Conservation (phyloP, 1,140 invertebrate species). For the Teleogryllus occipitalis region DNA sequence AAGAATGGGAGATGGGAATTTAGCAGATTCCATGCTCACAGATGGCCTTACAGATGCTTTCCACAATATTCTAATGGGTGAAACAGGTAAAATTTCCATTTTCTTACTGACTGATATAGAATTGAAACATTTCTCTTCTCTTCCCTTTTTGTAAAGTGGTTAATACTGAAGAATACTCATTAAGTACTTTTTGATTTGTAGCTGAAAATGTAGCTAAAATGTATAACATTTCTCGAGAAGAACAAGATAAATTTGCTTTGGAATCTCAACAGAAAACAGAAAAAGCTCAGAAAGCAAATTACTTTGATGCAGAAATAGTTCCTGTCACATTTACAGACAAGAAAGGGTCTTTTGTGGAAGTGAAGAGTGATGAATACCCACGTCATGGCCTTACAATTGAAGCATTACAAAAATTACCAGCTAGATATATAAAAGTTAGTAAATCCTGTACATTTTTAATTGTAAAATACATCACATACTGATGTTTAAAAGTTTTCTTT, state of each 20-base stretch:
- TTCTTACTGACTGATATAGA: neutral
- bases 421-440: slow-evolving; percentile 52
- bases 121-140: neutral
- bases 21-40: slow-evolving; percentile 61
- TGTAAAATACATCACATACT: neutral
- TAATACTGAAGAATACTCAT: neutral
- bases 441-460: neutral
- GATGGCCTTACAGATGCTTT: slow-evolving; percentile 81
- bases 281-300: slow-evolving; percentile 50
- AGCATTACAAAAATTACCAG: slow-evolving; percentile 49
- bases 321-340: slow-evolving; percentile 47
- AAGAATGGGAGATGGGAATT: slow-evolving; percentile 43
- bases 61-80: slow-evolving; percentile 70
- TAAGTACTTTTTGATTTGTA: slow-evolving; percentile 30
- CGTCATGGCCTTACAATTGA: slow-evolving; percentile 50
- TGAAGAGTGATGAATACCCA: slow-evolving; percentile 58
- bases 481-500: neutral
- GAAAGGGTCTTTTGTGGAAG: slow-evolving; percentile 38
- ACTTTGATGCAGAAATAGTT: slow-evolving; percentile 65
- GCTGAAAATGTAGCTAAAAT: slow-evolving; percentile 72
- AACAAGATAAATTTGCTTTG: slow-evolving; percentile 67
- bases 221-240: slow-evolving; percentile 57
- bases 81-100: slow-evolving; percentile 54
- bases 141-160: neutral
- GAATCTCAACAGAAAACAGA: slow-evolving; percentile 64